Conservation (phyloP, 2,113 vertebrate genomes). For the Charina bottae region DNA sequence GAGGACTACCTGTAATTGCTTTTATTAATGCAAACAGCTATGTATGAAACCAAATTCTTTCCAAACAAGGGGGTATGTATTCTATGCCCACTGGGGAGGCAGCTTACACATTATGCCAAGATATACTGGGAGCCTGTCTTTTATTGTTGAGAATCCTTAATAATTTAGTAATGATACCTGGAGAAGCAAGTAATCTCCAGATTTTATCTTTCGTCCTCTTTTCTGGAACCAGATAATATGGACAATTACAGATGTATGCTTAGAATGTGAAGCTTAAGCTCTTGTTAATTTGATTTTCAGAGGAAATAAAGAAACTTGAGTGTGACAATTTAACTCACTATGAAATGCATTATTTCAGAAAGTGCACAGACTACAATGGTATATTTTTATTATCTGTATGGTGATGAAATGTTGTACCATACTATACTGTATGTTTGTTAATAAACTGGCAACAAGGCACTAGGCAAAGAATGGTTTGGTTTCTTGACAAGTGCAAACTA, state of each 20-base stretch:
- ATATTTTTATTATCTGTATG: neutral
- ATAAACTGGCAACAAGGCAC: neutral
- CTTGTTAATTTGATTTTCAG: slow-evolving; percentile 1
- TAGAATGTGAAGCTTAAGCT: slow-evolving; percentile 15
- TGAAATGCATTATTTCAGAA: slow-evolving; percentile 14
- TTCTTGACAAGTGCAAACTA: slow-evolving; percentile 29
- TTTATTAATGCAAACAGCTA: neutral
- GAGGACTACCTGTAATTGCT: neutral
- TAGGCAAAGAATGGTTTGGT: neutral
- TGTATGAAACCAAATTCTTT: neutral
- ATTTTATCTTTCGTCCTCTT: slow-evolving; percentile 1
- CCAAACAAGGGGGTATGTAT: neutral
- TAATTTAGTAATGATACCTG: neutral
- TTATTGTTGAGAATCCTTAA: slow-evolving; percentile 7
- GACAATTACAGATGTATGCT: neutral
- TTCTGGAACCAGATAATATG: slow-evolving; percentile 1
- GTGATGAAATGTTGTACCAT: neutral
- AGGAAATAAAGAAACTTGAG: neutral
- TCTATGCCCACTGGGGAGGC: neutral
- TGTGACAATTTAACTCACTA: neutral
- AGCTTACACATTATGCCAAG: neutral
- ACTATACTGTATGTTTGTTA: neutral
- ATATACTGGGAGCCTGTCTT: neutral
- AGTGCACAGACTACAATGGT: slow-evolving; percentile 1
- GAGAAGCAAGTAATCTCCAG: neutral